Conservation (phyloP, 1,140 invertebrate species). For the Caenorhabditis brenneri region DNA sequence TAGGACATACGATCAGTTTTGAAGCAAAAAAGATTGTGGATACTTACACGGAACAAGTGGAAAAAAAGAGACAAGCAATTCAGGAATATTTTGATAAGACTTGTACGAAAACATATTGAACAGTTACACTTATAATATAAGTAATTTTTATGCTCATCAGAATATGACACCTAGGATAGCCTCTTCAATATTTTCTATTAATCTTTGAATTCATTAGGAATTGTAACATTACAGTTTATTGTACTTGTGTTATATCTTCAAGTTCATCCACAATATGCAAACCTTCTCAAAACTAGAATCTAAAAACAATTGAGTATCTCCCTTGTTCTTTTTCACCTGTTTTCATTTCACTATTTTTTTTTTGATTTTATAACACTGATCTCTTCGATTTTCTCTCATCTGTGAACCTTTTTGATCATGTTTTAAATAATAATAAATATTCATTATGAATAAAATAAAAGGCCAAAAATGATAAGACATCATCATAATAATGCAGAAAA, state of each 20-base stretch:
- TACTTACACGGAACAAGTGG: neutral
- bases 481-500: neutral
- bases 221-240: no score
- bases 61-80: neutral
- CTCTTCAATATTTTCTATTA: no score
- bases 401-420: neutral
- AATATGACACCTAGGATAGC: no score
- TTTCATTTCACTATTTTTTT: no score
- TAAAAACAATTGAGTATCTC: no score
- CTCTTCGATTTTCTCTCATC: neutral
- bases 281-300: no score
- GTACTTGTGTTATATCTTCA: no score
- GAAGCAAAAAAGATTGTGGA: neutral
- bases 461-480: neutral
- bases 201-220: no score
- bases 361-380: neutral
- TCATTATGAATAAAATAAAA: constrained; percentile 8
- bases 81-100: neutral
- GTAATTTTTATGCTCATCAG: no score
- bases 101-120: neutral
- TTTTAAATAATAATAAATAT: constrained; percentile 24
- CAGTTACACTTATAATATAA: no score
- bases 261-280: no score
- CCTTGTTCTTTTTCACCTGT: no score
- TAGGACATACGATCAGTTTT: neutral